A percentile compares a stretch with the other conserved stretches of the same genome.
phyloP scores from a whole-genome alignment of 2,888 invertebrate genomes.

The Leptopterna dolabrata region DNA sequence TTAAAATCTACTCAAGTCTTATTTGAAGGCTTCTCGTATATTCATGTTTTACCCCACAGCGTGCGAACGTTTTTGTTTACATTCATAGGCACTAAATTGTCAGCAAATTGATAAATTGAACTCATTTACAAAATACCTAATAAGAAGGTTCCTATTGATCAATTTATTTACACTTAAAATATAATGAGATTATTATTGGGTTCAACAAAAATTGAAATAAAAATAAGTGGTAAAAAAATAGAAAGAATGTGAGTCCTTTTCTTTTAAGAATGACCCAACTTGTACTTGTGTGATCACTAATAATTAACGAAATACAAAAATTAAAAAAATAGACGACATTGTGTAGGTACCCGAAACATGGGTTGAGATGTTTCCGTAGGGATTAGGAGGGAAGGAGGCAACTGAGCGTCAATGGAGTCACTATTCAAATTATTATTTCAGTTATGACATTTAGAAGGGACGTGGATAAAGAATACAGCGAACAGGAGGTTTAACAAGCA shows the following conservation, averaged over 20 bases:
- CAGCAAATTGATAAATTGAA: neutral
- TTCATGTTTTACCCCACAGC: conserved; percentile 30
- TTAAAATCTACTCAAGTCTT: conserved; percentile 46
- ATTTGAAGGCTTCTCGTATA: conserved; percentile 43
- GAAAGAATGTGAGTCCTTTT: neutral
- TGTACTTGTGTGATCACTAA: neutral
- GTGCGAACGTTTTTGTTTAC: neutral
- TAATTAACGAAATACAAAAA: neutral
- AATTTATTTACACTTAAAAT: neutral
- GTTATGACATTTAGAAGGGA: too few relatives aligned
- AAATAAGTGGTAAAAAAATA: neutral
- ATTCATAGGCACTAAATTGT: conserved; percentile 36
- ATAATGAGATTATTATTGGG: neutral
- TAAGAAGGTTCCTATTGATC: neutral
- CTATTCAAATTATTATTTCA: too few relatives aligned
- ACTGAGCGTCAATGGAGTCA: too few relatives aligned
- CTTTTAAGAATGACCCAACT: neutral
- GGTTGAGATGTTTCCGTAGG: neutral
- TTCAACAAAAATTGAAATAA: neutral
- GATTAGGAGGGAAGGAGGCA: neutral
- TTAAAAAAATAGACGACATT: neutral
- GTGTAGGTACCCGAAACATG: neutral
- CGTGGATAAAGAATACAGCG: too few relatives aligned
- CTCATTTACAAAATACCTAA: neutral
- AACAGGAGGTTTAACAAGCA: too few relatives aligned